Conservation (phyloP, 2,888 invertebrate species). For the Caenorhabditis sp. region DNA sequence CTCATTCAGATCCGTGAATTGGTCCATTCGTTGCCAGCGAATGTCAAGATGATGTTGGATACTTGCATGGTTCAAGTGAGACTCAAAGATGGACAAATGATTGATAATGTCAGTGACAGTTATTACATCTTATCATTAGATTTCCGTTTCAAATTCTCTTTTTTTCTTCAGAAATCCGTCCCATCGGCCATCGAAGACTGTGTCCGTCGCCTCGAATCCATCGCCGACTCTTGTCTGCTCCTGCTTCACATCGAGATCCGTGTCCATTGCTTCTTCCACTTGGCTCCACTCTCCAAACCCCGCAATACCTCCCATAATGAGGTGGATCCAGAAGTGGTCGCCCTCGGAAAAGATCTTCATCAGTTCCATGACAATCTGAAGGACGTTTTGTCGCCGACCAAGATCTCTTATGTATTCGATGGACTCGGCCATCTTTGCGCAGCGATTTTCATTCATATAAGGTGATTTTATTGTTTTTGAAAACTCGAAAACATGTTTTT, state of each 20-base stretch:
- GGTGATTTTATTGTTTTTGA: no score
- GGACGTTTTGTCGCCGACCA: conserved; percentile 89
- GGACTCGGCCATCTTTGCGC: conserved; percentile 90
- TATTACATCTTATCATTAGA: no score
- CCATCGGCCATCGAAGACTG: conserved; percentile 76
- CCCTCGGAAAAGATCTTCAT: conserved; percentile 89
- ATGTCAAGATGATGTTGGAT: conserved; percentile 57
- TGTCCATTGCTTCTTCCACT: conserved; percentile 96
- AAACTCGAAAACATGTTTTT: no score
- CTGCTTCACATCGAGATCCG: conserved; percentile 93
- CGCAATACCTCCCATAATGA: conserved; percentile 79
- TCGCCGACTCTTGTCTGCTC: conserved; percentile 93
- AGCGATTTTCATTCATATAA: conserved; percentile 89
- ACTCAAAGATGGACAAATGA: conserved; percentile 70
- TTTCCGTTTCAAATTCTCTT: background rate
- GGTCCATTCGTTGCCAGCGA: conserved; percentile 63
- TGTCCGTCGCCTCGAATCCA: conserved; percentile 86
- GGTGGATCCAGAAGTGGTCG: conserved; percentile 86
- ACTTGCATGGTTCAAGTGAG: conserved; percentile 72
- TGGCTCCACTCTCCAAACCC: conserved; percentile 87
- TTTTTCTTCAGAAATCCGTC: conserved; percentile 69
- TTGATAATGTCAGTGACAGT: conserved; percentile 69
- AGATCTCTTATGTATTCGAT: conserved; percentile 87
- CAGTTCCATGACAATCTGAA: conserved; percentile 88
- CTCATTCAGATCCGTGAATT: conserved; percentile 64